Conservation (phyloP, 2,113 vertebrate genomes). For the Tiliqua scincoides region DNA sequence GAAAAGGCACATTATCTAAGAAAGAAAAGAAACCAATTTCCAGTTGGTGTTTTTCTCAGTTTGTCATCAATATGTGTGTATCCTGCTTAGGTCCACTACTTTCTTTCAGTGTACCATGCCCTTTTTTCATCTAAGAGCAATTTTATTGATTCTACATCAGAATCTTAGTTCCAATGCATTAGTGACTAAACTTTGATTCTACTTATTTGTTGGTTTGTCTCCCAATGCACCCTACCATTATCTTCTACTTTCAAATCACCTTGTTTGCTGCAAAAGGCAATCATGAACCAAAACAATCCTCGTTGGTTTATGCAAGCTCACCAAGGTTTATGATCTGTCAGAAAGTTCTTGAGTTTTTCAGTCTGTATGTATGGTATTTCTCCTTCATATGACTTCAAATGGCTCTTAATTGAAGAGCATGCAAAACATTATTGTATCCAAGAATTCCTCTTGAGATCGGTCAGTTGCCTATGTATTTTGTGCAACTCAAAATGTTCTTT, state of each 20-base stretch:
- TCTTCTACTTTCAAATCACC: not conserved
- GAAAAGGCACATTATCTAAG: not conserved
- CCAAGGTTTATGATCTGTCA: not conserved
- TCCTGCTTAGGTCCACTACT: not conserved
- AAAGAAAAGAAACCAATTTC: not conserved
- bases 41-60: not conserved
- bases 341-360: not conserved
- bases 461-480: conserved; percentile 55
- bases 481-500: conserved; percentile 66
- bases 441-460: conserved; percentile 33
- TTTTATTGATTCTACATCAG: conserved; percentile 13
- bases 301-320: conserved; percentile 9
- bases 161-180: conserved; percentile 2
- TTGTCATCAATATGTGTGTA: not conserved
- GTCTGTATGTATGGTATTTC: not conserved
- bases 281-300: not conserved
- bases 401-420: not conserved
- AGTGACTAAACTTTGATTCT: not conserved
- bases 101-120: not conserved
- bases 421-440: conserved; percentile 27
- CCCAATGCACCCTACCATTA: not conserved
- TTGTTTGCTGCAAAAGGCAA: not conserved
- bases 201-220: not conserved
- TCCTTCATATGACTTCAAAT: not conserved
- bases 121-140: not conserved